A percentile compares a stretch with the other conserved stretches of the same genome.
Conservation (phyloP, 2,797 vertebrate species). For the Orestias chungarensis region DNA sequence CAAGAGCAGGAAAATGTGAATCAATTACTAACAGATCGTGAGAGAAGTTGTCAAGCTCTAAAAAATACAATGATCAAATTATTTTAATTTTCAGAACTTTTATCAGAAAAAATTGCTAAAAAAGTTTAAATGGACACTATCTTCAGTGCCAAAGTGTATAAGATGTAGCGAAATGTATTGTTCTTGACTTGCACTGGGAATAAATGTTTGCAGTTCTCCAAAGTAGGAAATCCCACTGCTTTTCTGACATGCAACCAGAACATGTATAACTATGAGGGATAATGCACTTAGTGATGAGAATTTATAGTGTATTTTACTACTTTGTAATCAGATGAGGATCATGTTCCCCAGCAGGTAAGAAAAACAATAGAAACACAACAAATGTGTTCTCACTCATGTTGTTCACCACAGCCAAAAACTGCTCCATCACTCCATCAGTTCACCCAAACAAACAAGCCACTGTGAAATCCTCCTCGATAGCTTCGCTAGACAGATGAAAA, state of each 20-base stretch:
- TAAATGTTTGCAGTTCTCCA: neutral
- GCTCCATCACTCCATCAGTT: slow-evolving; percentile 14
- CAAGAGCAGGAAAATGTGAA: neutral
- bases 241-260: neutral
- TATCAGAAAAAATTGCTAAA: neutral
- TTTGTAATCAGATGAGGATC: neutral
- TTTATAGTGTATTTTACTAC: neutral
- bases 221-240: neutral
- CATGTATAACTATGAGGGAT: neutral
- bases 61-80: neutral
- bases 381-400: neutral
- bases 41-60: neutral
- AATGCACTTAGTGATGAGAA: neutral
- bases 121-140: neutral
- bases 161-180: too few species aligned
- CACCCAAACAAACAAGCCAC: slow-evolving; percentile 27
- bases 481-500: slow-evolving; percentile 32
- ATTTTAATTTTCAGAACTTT: neutral
- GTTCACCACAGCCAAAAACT: neutral
- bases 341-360: neutral
- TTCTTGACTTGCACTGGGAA: neutral
- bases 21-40: neutral
- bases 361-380: neutral
- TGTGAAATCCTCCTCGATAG: slow-evolving; percentile 15
- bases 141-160: too few species aligned